Evolutionary conservation across 2,888 invertebrate species (phyloP).

Genomic region (Geophilus truncorum): DNA sequence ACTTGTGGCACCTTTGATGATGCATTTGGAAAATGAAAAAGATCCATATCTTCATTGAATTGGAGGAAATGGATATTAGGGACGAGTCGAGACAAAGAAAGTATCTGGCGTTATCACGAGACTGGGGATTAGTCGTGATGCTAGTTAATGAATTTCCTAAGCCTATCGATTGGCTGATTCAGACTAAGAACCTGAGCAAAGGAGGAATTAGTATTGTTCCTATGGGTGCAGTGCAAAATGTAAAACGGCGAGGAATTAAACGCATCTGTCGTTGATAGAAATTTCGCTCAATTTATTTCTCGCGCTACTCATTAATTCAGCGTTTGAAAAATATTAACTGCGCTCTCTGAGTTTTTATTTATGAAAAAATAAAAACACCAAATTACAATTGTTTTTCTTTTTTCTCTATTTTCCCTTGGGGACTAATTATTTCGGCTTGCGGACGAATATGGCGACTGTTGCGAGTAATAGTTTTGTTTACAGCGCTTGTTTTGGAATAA

Average conservation of each 20-base stretch:
- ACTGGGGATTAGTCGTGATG: neutral
- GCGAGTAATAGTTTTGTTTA: slow-evolving; percentile 22
- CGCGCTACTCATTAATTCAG: neutral
- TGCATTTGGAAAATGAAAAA: too few relatives aligned
- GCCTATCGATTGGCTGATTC: slow-evolving; percentile 2
- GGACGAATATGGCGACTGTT: neutral
- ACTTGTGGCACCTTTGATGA: too few relatives aligned
- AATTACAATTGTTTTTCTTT: neutral
- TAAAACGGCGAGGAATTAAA: neutral
- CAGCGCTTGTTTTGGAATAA: neutral
- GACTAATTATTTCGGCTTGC: neutral
- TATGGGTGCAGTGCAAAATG: neutral
- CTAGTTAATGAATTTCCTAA: slow-evolving; percentile 21
- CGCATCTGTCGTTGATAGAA: neutral
- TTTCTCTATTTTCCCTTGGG: neutral
- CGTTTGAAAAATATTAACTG: neutral
- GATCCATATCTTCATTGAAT: neutral
- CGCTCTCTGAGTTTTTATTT: too few relatives aligned
- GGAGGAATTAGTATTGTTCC: slow-evolving; percentile 20
- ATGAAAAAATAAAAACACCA: neutral
- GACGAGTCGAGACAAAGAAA: neutral
- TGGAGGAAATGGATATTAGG: neutral
- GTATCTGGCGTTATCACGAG: neutral
- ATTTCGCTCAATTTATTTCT: neutral
- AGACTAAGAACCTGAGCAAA: neutral